Conservation (phyloP, 2,888 invertebrate genomes). For the Chelonus formosanus region DNA sequence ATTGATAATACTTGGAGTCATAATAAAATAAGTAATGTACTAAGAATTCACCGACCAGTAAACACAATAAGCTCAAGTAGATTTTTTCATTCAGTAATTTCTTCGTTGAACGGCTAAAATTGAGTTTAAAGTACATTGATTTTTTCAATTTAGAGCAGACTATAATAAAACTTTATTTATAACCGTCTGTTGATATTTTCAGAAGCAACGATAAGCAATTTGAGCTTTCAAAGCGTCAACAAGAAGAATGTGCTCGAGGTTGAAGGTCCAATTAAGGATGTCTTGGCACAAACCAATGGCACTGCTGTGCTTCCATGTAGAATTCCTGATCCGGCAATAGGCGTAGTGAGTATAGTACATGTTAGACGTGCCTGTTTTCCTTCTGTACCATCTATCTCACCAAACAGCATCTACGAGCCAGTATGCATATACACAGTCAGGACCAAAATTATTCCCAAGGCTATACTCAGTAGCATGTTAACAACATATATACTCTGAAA, state of each 20-base stretch:
- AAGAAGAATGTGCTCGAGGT: constrained; percentile 18
- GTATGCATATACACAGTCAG: not conserved
- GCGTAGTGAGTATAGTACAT: constrained; percentile 67
- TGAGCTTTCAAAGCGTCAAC: constrained; percentile 18
- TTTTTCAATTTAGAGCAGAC: not conserved
- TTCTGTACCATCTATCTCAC: not conserved
- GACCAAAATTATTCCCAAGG: constrained; percentile 2
- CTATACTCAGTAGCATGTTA: too few species aligned
- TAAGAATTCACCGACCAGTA: constrained; percentile 34
- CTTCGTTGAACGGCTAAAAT: constrained; percentile 5
- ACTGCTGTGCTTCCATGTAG: constrained; percentile 73
- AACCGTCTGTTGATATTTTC: constrained; percentile 26
- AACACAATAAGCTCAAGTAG: constrained; percentile 42
- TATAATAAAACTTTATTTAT: not conserved
- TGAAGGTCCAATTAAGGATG: constrained; percentile 63
- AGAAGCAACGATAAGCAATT: constrained; percentile 37
- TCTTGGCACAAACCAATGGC: constrained; percentile 72
- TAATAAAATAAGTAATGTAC: constrained; percentile 32
- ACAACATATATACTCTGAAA: too few species aligned
- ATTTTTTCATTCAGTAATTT: constrained; percentile 33
- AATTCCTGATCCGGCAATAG: constrained; percentile 72
- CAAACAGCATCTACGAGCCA: not conserved
- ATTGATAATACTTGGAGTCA: constrained; percentile 36
- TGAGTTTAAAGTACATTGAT: not conserved
- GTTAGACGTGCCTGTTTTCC: not conserved